Evolutionary conservation across 2,888 invertebrate genomes (phyloP), one percentile per base, ranked within the genome.

Genomic region (Cataglyphis altisquamis): DNA sequence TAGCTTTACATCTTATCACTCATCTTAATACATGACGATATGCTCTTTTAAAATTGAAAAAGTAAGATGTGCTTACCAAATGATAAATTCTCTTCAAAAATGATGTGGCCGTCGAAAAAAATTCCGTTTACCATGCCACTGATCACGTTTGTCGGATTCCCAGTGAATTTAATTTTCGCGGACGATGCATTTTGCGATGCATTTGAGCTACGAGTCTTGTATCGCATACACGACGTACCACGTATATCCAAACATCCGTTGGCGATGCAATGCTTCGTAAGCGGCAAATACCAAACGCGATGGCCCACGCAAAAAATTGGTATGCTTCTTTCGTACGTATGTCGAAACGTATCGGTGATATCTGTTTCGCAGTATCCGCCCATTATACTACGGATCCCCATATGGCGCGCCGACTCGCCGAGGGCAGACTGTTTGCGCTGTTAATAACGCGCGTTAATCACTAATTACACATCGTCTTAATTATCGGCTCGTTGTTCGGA

Each of bases 391-490:
- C 39, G 74, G 39, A 25, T 48, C 32, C 55, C 70, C 85, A 85
- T 74, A 84, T 87, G 88, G 57, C 68, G 64, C 81, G 72, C 10
- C 48, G 74, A 64, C 60, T 85, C 67, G 83, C 84, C 81, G 41
- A 63, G 81, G 84, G 87, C 84, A 62, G 82, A 84, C 86, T 84
- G 83, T 88, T 86, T 86, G 84, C 84, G 66, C 82, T 75, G 81
- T 85, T 85, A 85, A 87, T 87, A 84, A 85, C 67, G 83, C 73
- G 82, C 86, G 87, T 87, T 92, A 92, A 92, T 92, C 90, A 87
- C 85, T 90, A 88, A 92, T 92, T 92, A 91, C 89, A 90, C 86
- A 88, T 87, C 82, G 86, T 87, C 89, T 89, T 91, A 91, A 92
- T 92, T 92, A 92, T 91, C 90, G 88, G 66, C 88, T 88, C 87